phyloP scores from a whole-genome alignment of 2,888 invertebrate genomes.

The Rhaphigaster nebulosa region DNA sequence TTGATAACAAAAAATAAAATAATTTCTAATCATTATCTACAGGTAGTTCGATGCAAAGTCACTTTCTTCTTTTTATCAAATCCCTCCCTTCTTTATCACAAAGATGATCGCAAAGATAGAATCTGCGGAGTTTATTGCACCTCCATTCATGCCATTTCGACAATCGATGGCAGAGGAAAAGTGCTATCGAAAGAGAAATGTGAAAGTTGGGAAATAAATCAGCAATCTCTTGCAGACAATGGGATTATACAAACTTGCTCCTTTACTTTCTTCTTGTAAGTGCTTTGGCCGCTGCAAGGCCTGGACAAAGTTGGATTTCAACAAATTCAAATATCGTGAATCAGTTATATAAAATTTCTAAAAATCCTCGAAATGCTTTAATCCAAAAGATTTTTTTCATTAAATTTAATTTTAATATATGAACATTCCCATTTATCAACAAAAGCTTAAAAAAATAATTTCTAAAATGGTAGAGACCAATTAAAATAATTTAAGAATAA shows the following conservation, averaged over 20 bases:
- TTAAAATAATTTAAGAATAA: too few relatives aligned
- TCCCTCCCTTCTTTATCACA: neutral
- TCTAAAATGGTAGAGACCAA: too few relatives aligned
- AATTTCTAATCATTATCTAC: neutral
- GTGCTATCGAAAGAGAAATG: conserved; percentile 8
- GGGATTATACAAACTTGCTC: neutral
- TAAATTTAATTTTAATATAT: too few relatives aligned
- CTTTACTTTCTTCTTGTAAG: neutral
- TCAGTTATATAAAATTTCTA: too few relatives aligned
- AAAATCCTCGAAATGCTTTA: too few relatives aligned
- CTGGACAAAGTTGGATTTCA: too few relatives aligned
- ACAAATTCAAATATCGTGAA: too few relatives aligned
- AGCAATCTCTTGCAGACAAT: neutral
- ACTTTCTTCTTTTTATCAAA: neutral
- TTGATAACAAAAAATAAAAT: neutral
- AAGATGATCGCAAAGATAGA: neutral
- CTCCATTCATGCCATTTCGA: neutral
- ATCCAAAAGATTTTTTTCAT: too few relatives aligned
- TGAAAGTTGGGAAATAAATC: conserved; percentile 26
- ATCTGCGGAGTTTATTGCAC: neutral
- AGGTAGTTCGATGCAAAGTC: neutral
- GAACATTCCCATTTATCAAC: too few relatives aligned
- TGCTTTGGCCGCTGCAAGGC: neutral
- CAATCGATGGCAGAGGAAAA: neutral
- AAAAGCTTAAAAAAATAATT: too few relatives aligned